Evolutionary conservation across 2,888 invertebrate species (phyloP).

Genomic region (Agonopterix subpropinquella): DNA sequence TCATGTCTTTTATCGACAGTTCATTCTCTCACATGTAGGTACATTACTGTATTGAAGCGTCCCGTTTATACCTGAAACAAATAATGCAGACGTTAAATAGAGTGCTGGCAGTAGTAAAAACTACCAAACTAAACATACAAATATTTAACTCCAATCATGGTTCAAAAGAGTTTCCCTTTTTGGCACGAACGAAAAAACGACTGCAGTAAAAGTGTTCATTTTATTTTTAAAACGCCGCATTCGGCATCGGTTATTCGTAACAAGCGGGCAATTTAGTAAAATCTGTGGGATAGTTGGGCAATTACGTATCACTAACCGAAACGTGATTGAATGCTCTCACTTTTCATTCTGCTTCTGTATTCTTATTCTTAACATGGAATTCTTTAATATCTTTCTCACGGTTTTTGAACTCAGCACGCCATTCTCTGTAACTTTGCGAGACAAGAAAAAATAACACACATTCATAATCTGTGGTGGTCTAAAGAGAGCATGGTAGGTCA

Average conservation of each 20-base stretch:
- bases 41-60: neutral
- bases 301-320: constrained; percentile 9
- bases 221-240: neutral
- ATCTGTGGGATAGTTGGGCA: constrained; percentile 13
- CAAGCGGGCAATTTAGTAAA: constrained; percentile 18
- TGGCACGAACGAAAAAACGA: neutral
- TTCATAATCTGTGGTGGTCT: too few relatives aligned
- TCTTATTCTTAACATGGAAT: constrained; percentile 30
- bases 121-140: too few relatives aligned
- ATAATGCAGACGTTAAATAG: constrained; percentile 2
- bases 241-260: constrained; percentile 10
- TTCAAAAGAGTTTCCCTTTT: neutral
- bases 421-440: too few relatives aligned
- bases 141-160: too few relatives aligned
- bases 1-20: neutral
- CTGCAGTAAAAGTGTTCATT: neutral
- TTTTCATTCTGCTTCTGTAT: constrained; percentile 40
- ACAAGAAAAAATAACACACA: too few relatives aligned
- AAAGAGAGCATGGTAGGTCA: too few relatives aligned
- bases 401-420: constrained; percentile 12
- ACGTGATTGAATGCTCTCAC: constrained; percentile 47
- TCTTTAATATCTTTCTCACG: constrained; percentile 40
- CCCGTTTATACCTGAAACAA: constrained; percentile 16
- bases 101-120: neutral
- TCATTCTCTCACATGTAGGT: too few relatives aligned